phyloP scores from a whole-genome alignment of 2,797 vertebrate genomes.

The Sebastes matsubarae region DNA sequence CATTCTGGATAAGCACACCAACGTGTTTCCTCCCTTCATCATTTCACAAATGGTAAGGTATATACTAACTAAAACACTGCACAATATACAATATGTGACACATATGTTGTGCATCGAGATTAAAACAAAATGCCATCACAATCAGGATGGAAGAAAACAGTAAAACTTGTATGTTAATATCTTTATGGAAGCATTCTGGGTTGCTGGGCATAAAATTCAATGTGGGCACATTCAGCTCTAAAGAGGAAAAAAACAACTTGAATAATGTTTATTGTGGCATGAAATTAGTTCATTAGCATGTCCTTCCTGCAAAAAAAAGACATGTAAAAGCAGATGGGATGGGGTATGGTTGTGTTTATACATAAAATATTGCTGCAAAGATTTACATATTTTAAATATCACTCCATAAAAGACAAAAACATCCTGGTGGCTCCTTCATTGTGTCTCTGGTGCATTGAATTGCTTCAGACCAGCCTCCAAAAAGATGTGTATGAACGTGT shows the following conservation, averaged over 20 bases:
- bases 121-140: background rate
- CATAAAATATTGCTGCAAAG: too few species aligned
- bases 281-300: background rate
- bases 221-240: background rate
- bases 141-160: background rate
- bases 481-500: background rate
- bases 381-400: background rate
- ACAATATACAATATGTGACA: background rate
- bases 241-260: background rate
- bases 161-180: background rate
- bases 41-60: fast-evolving
- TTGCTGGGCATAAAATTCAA: background rate
- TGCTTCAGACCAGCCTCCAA: background rate
- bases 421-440: background rate
- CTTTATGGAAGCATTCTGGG: background rate
- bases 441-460: background rate
- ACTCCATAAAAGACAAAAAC: background rate
- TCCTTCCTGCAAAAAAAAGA: background rate
- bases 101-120: background rate
- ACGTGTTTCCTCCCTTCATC: background rate
- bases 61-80: background rate
- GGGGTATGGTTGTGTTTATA: background rate
- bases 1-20: background rate
- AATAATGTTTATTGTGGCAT: background rate
- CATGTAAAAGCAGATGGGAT: background rate